Evolutionary conservation across 2,888 invertebrate genomes (phyloP).

Genomic region (Actias luna): DNA sequence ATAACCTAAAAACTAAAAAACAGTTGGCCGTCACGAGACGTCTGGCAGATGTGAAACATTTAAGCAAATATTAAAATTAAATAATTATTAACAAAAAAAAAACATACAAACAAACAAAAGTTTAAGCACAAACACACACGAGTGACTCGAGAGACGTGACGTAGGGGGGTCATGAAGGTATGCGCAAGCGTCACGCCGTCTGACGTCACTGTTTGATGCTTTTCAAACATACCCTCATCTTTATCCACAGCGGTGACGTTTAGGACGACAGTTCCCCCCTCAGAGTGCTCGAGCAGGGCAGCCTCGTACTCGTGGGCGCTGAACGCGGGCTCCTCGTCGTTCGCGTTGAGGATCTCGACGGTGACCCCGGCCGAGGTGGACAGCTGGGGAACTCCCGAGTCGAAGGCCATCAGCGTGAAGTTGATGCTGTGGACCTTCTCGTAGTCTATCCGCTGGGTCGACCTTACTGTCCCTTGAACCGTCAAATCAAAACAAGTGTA

Average conservation of each 20-base stretch:
- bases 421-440: constrained; percentile 88
- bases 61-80: no score
- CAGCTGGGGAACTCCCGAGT: constrained; percentile 92
- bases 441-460: constrained; percentile 90
- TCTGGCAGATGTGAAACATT: no score
- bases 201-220: no score
- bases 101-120: no score
- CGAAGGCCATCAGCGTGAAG: constrained; percentile 91
- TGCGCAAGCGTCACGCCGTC: no score
- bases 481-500: no score
- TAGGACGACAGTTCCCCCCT: constrained; percentile 86
- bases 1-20: no score
- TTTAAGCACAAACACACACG: no score
- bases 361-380: constrained; percentile 89
- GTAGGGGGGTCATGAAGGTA: no score
- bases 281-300: constrained; percentile 88
- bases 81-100: no score
- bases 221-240: constrained; percentile 86
- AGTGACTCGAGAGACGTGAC: no score
- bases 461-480: constrained; percentile 87
- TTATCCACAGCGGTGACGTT: constrained; percentile 89
- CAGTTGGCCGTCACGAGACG: no score
- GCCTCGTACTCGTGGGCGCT: constrained; percentile 85
- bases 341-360: constrained; percentile 90
- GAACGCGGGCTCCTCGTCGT: constrained; percentile 94